These are phyloP conservation scores for Pristionchus arcanus DNA, from an alignment of 2,888 invertebrate species.

Conservation along the genomic window DNA sequence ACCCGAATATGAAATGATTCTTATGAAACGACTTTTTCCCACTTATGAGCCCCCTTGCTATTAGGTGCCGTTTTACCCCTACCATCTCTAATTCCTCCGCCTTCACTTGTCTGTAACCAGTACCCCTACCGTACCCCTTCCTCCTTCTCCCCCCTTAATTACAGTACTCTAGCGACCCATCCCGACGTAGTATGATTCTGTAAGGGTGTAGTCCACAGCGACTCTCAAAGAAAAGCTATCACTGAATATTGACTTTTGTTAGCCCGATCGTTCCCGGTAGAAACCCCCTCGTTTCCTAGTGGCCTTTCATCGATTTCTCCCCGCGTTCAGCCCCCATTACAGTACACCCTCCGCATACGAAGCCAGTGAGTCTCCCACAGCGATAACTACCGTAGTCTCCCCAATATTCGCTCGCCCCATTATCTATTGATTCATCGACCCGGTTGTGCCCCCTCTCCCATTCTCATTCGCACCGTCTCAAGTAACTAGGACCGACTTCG, in stretches of 20 bases:
- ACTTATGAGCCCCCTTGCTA: conserved; percentile 18
- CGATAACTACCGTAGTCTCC: conserved; percentile 27
- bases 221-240: conserved; percentile 38
- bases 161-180: conserved; percentile 44
- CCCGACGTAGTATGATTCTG: conserved; percentile 40
- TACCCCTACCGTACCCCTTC: not conserved
- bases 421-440: conserved; percentile 31
- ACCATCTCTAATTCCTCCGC: conserved; percentile 18
- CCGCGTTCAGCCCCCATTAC: not conserved
- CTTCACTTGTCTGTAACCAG: not conserved
- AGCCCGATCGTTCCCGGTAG: conserved; percentile 30
- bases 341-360: conserved; percentile 29
- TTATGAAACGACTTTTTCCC: not conserved
- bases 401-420: not conserved
- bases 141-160: not conserved
- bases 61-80: not conserved
- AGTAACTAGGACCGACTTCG: conserved; percentile 47
- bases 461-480: conserved; percentile 36
- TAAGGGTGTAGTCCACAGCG: conserved; percentile 43
- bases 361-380: conserved; percentile 36
- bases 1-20: conserved; percentile 28
- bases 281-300: conserved; percentile 9
- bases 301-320: conserved; percentile 44
- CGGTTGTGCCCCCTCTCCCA: conserved; percentile 14
- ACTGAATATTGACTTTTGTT: conserved; percentile 16